phyloP scores from a whole-genome alignment of 1,140 invertebrate species.

The Euschistus heros region DNA sequence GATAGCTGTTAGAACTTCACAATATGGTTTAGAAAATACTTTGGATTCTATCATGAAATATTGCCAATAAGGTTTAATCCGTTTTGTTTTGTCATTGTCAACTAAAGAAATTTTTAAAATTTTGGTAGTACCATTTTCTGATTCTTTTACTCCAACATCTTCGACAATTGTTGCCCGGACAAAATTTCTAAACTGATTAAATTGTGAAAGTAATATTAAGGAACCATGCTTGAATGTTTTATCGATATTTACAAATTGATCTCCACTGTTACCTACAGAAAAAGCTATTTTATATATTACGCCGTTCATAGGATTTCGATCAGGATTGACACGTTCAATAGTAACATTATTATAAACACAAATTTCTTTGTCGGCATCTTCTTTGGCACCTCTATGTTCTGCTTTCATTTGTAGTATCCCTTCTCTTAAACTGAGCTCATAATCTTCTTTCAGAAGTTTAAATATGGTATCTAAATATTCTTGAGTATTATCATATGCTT shows the following conservation, averaged over 20 bases:
- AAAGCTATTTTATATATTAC: constrained; percentile 26
- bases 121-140: constrained; percentile 38
- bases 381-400: constrained; percentile 13
- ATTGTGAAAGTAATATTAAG: constrained; percentile 54
- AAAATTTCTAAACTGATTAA: constrained; percentile 50
- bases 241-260: constrained; percentile 33
- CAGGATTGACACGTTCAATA: constrained; percentile 37
- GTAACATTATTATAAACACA: background rate
- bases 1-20: constrained; percentile 48
- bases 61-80: constrained; percentile 34
- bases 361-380: background rate
- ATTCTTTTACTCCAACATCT: constrained; percentile 42
- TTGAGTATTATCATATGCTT: constrained; percentile 35
- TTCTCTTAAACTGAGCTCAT: constrained; percentile 35
- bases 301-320: constrained; percentile 38
- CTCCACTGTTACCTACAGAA: constrained; percentile 20
- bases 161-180: constrained; percentile 37
- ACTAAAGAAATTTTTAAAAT: constrained; percentile 38
- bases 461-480: constrained; percentile 43
- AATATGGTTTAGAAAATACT: constrained; percentile 58
- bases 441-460: constrained; percentile 41
- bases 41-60: constrained; percentile 53
- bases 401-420: constrained; percentile 31
- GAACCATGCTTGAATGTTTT: constrained; percentile 59
- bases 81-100: constrained; percentile 33